Conservation (phyloP, 2,888 invertebrate genomes). For the Rhaphigaster nebulosa region DNA sequence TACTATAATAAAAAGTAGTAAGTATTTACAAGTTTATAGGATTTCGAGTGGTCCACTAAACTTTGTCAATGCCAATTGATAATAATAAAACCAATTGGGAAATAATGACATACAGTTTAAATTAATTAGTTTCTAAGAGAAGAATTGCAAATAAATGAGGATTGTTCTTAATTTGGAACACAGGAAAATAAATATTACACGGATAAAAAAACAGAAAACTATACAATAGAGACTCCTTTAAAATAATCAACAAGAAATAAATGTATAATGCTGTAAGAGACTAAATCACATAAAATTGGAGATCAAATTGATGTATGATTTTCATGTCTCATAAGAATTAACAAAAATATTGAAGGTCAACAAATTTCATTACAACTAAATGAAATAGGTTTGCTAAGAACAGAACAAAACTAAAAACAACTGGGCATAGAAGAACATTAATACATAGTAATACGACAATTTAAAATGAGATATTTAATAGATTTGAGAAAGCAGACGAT, state of each 20-base stretch:
- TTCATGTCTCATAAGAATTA: too few relatives aligned
- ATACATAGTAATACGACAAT: too few relatives aligned
- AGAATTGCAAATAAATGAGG: not conserved
- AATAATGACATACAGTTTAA: not conserved
- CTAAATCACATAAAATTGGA: slow-evolving; percentile 10
- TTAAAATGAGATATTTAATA: too few relatives aligned
- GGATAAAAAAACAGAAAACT: too few relatives aligned
- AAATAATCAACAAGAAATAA: not conserved
- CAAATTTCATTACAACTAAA: too few relatives aligned
- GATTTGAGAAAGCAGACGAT: too few relatives aligned
- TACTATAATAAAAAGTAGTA: not conserved
- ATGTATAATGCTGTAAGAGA: not conserved
- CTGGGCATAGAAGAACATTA: too few relatives aligned
- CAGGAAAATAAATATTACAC: not conserved
- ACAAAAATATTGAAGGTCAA: too few relatives aligned
- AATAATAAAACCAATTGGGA: not conserved
- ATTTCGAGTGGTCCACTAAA: not conserved
- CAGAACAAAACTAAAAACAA: too few relatives aligned
- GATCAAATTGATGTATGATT: not conserved
- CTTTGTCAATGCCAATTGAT: not conserved
- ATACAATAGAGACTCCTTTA: not conserved
- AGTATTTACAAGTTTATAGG: not conserved
- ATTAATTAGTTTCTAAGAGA: not conserved
- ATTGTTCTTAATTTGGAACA: not conserved
- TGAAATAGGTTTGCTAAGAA: too few relatives aligned